Evolutionary conservation across 1,140 invertebrate genomes (phyloP).

Genomic region (Cardiocondyla obscurior): DNA sequence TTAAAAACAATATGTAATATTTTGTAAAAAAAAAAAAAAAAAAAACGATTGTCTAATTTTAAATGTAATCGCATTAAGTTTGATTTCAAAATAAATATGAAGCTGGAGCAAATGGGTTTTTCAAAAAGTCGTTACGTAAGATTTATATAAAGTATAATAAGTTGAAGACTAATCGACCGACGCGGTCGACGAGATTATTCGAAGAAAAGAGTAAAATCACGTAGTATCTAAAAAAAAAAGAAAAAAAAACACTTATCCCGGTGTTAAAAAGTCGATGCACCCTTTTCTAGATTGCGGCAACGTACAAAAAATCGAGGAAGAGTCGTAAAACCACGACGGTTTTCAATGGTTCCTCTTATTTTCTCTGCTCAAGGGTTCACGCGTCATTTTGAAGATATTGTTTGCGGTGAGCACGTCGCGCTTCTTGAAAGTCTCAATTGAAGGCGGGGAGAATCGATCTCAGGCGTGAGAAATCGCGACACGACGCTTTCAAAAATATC

Average conservation of each 20-base stretch:
- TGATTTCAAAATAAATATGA: neutral
- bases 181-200: neutral
- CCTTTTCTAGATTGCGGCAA: slow-evolving; percentile 60
- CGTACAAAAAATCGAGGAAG: slow-evolving; percentile 29
- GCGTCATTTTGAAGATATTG: slow-evolving; percentile 64
- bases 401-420: slow-evolving; percentile 76
- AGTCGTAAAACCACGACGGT: slow-evolving; percentile 1
- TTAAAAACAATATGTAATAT: neutral
- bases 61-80: neutral
- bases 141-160: slow-evolving; percentile 35
- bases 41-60: too few species aligned
- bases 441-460: slow-evolving; percentile 50
- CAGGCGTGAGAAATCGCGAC: slow-evolving; percentile 76
- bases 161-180: slow-evolving; percentile 39
- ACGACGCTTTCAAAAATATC: slow-evolving; percentile 13
- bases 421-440: slow-evolving; percentile 65
- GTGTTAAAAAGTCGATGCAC: slow-evolving; percentile 58
- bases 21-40: neutral
- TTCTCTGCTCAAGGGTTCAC: slow-evolving; percentile 52
- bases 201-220: slow-evolving; percentile 8
- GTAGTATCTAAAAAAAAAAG: slow-evolving; percentile 7
- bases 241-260: slow-evolving; percentile 44
- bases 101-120: neutral
- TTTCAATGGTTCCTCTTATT: slow-evolving; percentile 53
- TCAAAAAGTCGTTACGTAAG: neutral